Evolutionary conservation across 2,888 invertebrate genomes (phyloP).

Genomic region (Microlaimidae sp.): DNA sequence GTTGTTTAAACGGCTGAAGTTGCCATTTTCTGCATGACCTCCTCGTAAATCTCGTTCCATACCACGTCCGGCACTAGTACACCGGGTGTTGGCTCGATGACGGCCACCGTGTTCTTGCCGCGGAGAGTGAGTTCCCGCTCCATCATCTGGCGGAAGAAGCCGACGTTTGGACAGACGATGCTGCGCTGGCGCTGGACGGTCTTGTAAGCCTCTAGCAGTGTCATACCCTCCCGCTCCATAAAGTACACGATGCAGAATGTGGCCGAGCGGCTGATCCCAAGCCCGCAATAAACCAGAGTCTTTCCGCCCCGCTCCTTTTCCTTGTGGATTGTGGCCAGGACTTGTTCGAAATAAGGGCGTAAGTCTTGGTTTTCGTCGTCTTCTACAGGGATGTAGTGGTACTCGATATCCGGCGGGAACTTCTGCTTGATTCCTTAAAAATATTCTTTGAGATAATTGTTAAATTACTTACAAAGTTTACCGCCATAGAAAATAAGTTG

Average conservation of each 20-base stretch:
- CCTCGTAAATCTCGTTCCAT: slow-evolving; percentile 27
- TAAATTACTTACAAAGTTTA: too few species aligned
- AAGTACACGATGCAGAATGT: slow-evolving; percentile 25
- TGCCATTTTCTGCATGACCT: slow-evolving; percentile 17
- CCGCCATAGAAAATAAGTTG: too few species aligned
- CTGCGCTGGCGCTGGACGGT: slow-evolving; percentile 22
- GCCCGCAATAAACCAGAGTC: slow-evolving; percentile 23
- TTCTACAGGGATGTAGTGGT: slow-evolving; percentile 8
- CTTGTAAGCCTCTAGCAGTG: slow-evolving; percentile 24
- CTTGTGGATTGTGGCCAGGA: background rate
- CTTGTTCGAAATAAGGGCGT: background rate
- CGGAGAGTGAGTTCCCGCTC: slow-evolving; percentile 17
- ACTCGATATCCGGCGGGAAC: background rate
- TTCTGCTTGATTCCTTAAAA: slow-evolving; percentile 1
- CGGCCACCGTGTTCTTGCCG: slow-evolving; percentile 16
- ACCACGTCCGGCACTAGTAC: slow-evolving; percentile 27
- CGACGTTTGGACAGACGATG: slow-evolving; percentile 27
- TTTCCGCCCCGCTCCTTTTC: slow-evolving; percentile 21
- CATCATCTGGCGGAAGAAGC: slow-evolving; percentile 27
- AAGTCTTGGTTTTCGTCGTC: slow-evolving; percentile 1
- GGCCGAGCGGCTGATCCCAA: slow-evolving; percentile 26
- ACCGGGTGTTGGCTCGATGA: slow-evolving; percentile 23
- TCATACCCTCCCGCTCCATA: slow-evolving; percentile 21
- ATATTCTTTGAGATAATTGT: too few species aligned
- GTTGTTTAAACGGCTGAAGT: background rate